Conservation (phyloP, 2,888 invertebrate genomes). For the Ormyrus rosae region DNA sequence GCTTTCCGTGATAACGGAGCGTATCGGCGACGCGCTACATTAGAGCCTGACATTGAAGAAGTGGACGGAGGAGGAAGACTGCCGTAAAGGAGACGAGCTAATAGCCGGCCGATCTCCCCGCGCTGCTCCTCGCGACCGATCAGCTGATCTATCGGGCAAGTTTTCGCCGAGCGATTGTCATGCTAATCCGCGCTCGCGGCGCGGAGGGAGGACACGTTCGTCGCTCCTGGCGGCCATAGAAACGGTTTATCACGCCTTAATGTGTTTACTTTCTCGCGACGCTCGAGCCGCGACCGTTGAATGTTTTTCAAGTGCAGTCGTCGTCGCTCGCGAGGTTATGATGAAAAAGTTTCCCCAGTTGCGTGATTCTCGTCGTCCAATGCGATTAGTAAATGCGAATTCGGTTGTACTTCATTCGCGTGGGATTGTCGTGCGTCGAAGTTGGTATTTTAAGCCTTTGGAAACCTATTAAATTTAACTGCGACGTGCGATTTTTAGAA, state of each 20-base stretch:
- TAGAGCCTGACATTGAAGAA: constrained; percentile 58
- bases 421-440: too few species aligned
- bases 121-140: neutral
- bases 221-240: neutral
- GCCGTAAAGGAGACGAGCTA: constrained; percentile 53
- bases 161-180: constrained; percentile 14
- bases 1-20: constrained; percentile 43
- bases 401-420: too few species aligned
- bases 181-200: neutral
- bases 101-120: constrained; percentile 26
- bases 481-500: too few species aligned
- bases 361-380: too few species aligned
- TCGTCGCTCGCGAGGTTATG: neutral
- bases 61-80: constrained; percentile 50
- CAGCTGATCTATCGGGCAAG: constrained; percentile 23
- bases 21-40: constrained; percentile 52
- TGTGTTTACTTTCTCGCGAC: neutral
- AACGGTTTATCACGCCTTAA: constrained; percentile 15
- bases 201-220: too few species aligned
- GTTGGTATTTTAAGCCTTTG: too few species aligned
- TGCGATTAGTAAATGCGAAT: too few species aligned
- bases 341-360: constrained; percentile 2
- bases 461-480: too few species aligned
- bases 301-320: constrained; percentile 19
- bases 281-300: neutral